Conservation (phyloP, 2,888 invertebrate species). For the Nipponacmea schrenckii region DNA sequence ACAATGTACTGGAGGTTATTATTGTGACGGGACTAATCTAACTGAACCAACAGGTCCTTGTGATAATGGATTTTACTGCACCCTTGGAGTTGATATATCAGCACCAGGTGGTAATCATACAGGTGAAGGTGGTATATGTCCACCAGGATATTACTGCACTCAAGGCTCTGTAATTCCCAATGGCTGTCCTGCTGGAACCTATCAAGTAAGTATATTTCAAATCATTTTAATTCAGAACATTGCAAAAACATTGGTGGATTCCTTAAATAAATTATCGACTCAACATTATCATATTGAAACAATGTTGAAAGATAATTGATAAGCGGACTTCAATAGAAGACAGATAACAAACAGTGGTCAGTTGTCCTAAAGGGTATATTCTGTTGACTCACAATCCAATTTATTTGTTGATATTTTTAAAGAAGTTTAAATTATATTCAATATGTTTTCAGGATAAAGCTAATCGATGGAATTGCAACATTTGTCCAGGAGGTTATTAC, state of each 20-base stretch:
- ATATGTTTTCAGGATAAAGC: conserved; percentile 46
- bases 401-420: not conserved
- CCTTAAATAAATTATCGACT: too few relatives aligned
- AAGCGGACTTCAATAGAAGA: too few relatives aligned
- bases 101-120: conserved; percentile 59
- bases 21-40: conserved; percentile 57
- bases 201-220: conserved; percentile 51
- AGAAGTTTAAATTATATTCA: not conserved
- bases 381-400: too few relatives aligned
- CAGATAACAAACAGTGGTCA: too few relatives aligned
- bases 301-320: too few relatives aligned
- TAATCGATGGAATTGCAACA: conserved; percentile 48
- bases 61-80: conserved; percentile 61
- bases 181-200: conserved; percentile 60
- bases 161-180: conserved; percentile 48
- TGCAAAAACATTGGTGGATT: too few relatives aligned
- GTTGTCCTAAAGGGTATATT: too few relatives aligned
- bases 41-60: conserved; percentile 58
- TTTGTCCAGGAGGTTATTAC: conserved; percentile 60
- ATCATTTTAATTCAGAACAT: not conserved
- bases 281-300: too few relatives aligned
- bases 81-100: conserved; percentile 55
- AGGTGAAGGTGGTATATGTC: conserved; percentile 64
- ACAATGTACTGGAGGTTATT: conserved; percentile 54
- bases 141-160: conserved; percentile 58